These are phyloP conservation scores for Scytalopus superciliaris DNA, from an alignment of 2,113 vertebrate genomes.

Conservation along the genomic window DNA sequence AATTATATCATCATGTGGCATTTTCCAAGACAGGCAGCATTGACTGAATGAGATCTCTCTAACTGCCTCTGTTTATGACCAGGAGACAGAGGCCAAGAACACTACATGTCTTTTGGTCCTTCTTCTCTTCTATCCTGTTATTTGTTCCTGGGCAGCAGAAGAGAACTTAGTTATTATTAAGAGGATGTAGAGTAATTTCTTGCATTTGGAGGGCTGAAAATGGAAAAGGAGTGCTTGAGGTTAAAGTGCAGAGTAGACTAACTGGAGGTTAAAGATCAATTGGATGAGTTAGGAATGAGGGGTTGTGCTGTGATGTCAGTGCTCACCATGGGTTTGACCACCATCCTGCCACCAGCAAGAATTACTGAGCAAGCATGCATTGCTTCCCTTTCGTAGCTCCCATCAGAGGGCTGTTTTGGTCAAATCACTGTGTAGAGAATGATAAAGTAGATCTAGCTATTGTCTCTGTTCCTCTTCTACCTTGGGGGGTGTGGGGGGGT, in stretches of 20 bases:
- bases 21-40: not conserved
- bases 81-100: not conserved
- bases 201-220: not conserved
- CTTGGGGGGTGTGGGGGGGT: no score
- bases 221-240: not conserved
- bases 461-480: not conserved
- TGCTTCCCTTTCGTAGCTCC: not conserved
- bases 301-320: not conserved
- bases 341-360: not conserved
- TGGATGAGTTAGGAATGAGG: not conserved
- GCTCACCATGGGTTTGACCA: not conserved
- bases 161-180: not conserved
- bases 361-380: rapidly evolving
- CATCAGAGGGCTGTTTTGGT: not conserved
- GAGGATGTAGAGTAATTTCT: not conserved
- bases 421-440: rapidly evolving
- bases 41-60: not conserved
- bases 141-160: not conserved
- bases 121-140: not conserved
- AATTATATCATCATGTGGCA: not conserved
- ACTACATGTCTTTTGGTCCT: not conserved
- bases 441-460: not conserved
- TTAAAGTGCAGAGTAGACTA: not conserved
- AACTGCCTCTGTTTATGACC: not conserved
- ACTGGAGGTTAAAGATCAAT: not conserved